Base-by-base conservation (phyloP, 2,888 invertebrate genomes). In the Lomographa bimaculata region DNA sequence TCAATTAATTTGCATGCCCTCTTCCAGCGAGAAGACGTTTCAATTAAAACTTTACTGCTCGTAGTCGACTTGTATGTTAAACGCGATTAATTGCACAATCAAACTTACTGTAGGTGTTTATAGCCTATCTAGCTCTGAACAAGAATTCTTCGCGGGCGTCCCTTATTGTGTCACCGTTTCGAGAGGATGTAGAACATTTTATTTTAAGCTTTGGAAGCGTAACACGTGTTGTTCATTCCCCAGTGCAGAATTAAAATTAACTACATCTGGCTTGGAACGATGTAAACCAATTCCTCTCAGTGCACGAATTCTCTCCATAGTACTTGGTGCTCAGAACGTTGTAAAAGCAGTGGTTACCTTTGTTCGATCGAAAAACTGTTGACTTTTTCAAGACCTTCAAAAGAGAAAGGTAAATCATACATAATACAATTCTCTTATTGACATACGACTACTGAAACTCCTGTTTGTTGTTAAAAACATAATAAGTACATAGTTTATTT, bases 1-100 rank as follows among this genome's bases (percentile, higher is more conserved):
- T 43, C 59, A 65, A 77, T 74, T 71, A 77, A 73, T 78, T 73
- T 79, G 73, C 76, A 78, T 79, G 69, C 56, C 49, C 42, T 45
- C 46, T 39, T 49, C 54, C 41, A 40, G 30, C 54, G 54, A 50
- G 46, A 56, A 65, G 62, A 58, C 69, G 57, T 71, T 69, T 71
- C 64, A 76, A 78, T 80, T 79, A 71, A 71, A 54, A 62, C 46
- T 60, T 64, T 59, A 55, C 59, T 41, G 41, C 56, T 54, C 61
- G 64, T 73, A 70, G 73, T 72, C 50, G 49, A 60, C 60, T 65
- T 46, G 46, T 50, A 52, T 60, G 54, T 59, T 76, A 68, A 78
- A 76, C 68, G 55, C 50, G 48, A 57, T 53, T 72, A 78, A 75
- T 79, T 74, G 68, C 57, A 50, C 41, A 30, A 40, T 3, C 14